These are phyloP conservation scores for Astropecten irregularis DNA, from an alignment of 53 echinoderm and acorn worm species.

Conservation along the genomic window DNA sequence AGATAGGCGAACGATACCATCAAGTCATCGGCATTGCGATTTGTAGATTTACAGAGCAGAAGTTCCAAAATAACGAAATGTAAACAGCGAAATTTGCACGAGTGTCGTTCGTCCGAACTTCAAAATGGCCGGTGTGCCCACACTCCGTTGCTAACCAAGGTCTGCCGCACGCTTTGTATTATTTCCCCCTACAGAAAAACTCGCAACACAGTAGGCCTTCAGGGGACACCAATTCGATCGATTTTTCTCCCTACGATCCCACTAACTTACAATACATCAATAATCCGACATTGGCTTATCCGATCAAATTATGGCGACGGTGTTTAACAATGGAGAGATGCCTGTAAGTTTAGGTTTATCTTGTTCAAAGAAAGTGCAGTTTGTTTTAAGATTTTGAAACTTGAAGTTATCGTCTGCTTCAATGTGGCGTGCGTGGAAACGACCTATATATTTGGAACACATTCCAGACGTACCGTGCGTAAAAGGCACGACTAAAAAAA, in stretches of 20 bases:
- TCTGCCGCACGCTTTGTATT: background rate
- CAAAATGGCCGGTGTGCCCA: slow-evolving; percentile 36
- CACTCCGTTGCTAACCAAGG: slow-evolving; percentile 36
- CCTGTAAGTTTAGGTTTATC: background rate
- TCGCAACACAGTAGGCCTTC: too few relatives aligned
- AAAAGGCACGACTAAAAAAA: too few relatives aligned
- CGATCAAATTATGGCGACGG: background rate
- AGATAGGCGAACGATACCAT: too few relatives aligned
- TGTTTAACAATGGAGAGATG: background rate
- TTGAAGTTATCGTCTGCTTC: background rate
- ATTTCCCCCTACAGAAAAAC: background rate
- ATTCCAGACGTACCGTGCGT: background rate
- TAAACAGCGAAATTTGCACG: background rate
- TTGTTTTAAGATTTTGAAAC: background rate
- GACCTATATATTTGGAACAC: background rate
- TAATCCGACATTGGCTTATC: slow-evolving; percentile 9
- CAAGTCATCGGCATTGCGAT: background rate
- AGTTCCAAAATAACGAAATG: background rate
- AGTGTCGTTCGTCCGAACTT: background rate
- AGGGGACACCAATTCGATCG: background rate
- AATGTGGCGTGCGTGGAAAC: background rate
- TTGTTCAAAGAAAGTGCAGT: background rate
- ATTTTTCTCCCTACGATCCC: background rate
- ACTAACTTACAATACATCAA: background rate
- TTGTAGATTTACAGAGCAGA: background rate